Percentiles rank a stretch among this genome's conserved stretches.
Conservation (phyloP, 1,140 invertebrate species). For the Chionoecetes opilio region DNA sequence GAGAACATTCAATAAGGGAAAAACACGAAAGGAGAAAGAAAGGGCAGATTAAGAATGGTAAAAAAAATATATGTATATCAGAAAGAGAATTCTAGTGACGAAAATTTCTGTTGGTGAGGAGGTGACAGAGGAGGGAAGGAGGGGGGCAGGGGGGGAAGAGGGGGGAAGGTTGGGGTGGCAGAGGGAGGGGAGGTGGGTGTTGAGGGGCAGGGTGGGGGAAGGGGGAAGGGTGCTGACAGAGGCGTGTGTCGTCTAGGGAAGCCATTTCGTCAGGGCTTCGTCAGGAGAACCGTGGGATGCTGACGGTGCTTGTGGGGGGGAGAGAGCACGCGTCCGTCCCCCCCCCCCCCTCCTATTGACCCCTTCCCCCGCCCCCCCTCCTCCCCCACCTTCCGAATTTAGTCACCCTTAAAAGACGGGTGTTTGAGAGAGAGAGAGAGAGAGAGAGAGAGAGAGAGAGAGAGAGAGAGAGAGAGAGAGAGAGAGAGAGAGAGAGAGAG, state of each 20-base stretch:
- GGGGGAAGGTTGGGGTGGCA: background rate
- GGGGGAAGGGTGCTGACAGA: background rate
- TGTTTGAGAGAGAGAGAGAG: background rate
- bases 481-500: constrained; percentile 27
- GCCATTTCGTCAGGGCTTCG: background rate
- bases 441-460: constrained; percentile 9
- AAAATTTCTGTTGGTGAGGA: too few species aligned
- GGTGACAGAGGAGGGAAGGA: background rate
- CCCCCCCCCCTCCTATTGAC: background rate
- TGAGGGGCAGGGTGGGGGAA: background rate
- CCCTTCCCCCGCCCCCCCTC: background rate
- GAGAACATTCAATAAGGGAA: too few species aligned
- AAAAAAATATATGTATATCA: background rate
- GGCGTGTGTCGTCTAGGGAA: constrained; percentile 1
- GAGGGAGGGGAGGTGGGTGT: too few species aligned
- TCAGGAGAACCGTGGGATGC: background rate
- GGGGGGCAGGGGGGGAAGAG: too few species aligned
- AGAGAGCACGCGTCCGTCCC: background rate
- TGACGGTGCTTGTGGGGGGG: background rate
- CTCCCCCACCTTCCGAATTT: background rate
- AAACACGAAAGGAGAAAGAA: background rate
- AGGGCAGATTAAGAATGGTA: background rate
- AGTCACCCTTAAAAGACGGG: background rate
- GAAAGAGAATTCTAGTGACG: background rate
- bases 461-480: constrained; percentile 27